These are phyloP conservation scores for Nipponacmea schrenckii DNA, from an alignment of 2,888 invertebrate genomes.

Conservation along the genomic window DNA sequence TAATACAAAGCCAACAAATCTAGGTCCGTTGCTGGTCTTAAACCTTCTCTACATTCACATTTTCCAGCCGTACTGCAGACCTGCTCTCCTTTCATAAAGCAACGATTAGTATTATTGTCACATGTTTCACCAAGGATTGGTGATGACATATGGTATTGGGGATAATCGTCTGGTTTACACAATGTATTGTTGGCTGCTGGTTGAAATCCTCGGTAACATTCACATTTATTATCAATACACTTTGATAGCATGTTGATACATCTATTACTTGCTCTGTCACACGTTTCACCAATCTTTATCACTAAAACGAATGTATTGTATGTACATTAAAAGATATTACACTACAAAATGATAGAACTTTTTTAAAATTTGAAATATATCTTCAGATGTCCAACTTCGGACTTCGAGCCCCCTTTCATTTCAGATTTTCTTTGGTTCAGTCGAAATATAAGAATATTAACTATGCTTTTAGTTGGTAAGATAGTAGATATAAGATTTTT, in stretches of 20 bases:
- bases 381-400: too few species aligned
- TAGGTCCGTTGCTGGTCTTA: not conserved
- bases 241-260: not conserved
- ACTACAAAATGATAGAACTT: too few species aligned
- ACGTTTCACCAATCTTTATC: not conserved
- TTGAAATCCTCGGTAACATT: not conserved
- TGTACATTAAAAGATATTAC: too few species aligned
- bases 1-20: not conserved
- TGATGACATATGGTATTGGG: not conserved
- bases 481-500: too few species aligned
- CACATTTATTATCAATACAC: not conserved
- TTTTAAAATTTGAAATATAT: too few species aligned
- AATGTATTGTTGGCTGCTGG: not conserved
- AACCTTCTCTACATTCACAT: not conserved
- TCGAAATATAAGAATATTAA: too few species aligned
- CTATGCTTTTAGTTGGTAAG: too few species aligned
- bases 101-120: not conserved
- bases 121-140: not conserved
- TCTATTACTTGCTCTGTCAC: not conserved
- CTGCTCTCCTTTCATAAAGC: slow-evolving; percentile 1
- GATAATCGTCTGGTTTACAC: not conserved
- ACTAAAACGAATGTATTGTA: not conserved
- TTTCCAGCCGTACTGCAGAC: not conserved
- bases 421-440: too few species aligned
- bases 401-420: too few species aligned